These are phyloP conservation scores for Cercocebus atys DNA, from an alignment of 2,113 vertebrate species.

Conservation along the genomic window DNA sequence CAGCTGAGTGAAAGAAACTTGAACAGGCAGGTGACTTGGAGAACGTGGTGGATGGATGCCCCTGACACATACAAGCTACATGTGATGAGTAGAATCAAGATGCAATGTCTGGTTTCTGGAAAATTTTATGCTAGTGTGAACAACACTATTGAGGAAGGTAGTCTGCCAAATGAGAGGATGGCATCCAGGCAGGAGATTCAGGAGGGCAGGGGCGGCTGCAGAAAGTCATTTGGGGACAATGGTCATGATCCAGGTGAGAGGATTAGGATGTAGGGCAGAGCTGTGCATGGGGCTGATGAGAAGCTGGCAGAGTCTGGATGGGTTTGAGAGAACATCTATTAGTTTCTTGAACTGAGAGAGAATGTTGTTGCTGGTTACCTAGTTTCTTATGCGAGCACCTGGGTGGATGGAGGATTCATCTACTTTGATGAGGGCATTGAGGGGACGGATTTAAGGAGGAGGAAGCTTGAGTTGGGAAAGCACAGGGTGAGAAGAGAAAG, in stretches of 20 bases:
- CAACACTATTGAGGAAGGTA: accelerated
- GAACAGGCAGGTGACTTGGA: neutral
- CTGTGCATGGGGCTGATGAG: accelerated
- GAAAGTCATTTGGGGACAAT: accelerated
- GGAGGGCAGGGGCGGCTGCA: no score
- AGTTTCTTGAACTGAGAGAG: neutral
- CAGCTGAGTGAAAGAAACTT: neutral
- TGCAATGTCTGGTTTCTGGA: neutral
- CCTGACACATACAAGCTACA: accelerated
- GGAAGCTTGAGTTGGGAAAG: accelerated
- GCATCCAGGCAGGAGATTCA: neutral
- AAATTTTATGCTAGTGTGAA: neutral
- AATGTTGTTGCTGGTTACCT: accelerated
- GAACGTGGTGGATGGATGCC: accelerated
- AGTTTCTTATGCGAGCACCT: accelerated
- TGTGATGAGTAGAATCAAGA: neutral
- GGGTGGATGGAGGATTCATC: neutral
- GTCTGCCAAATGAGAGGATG: neutral
- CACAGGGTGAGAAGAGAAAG: neutral
- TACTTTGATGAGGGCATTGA: accelerated
- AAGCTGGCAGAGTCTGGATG: accelerated
- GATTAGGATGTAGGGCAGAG: accelerated
- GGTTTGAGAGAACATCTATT: neutral
- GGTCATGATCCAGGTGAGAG: neutral
- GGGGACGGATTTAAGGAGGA: accelerated